Conservation (phyloP, 2,888 invertebrate genomes). For the Gastrophysa polygoni region DNA sequence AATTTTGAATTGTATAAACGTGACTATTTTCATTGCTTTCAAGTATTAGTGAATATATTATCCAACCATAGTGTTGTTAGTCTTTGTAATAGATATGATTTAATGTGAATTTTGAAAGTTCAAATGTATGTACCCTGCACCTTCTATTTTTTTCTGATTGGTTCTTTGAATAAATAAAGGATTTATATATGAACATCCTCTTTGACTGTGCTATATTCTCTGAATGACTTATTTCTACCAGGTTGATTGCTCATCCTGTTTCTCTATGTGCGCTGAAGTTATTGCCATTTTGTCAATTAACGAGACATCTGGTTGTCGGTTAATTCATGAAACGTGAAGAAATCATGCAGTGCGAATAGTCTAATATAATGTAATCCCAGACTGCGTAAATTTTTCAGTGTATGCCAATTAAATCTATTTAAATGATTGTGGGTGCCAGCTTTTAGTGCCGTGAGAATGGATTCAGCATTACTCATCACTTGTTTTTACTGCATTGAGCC, state of each 20-base stretch:
- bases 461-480: constrained; percentile 23
- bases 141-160: no score
- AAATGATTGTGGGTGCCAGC: constrained; percentile 20
- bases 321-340: constrained; percentile 16
- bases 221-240: neutral
- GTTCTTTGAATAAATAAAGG: no score
- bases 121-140: no score
- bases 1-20: no score
- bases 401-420: constrained; percentile 22
- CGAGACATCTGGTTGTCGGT: constrained; percentile 14
- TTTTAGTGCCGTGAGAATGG: constrained; percentile 19
- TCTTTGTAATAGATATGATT: no score
- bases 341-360: constrained; percentile 17
- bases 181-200: no score
- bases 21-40: no score
- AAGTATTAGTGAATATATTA: no score
- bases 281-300: neutral
- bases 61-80: no score
- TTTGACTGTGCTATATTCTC: no score
- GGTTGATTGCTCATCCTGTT: neutral
- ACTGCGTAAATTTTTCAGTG: constrained; percentile 24
- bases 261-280: neutral
- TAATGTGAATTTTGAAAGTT: no score
- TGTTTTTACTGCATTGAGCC: constrained; percentile 16
- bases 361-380: constrained; percentile 22